Evolutionary conservation across 2,888 invertebrate species (phyloP).

Genomic region (Spialia ferax): DNA sequence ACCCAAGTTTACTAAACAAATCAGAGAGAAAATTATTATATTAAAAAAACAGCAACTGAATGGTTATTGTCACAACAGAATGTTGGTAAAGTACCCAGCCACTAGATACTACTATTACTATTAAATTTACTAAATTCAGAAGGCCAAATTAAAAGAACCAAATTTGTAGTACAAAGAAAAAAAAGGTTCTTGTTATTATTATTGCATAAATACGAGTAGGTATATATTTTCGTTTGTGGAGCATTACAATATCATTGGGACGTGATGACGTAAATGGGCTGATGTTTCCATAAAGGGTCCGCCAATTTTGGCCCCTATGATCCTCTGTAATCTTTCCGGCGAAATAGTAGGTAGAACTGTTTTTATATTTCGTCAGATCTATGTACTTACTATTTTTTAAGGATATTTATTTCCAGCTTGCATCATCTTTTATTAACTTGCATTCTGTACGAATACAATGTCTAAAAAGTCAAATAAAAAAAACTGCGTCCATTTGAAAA

Average conservation of each 20-base stretch:
- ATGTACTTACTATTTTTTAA: not conserved
- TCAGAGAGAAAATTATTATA: too few species aligned
- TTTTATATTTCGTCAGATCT: not conserved
- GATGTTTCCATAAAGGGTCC: slow-evolving; percentile 52
- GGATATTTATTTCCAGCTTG: not conserved
- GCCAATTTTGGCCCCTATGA: slow-evolving; percentile 51
- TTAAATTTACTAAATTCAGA: slow-evolving; percentile 1
- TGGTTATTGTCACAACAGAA: too few species aligned
- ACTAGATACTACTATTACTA: too few species aligned
- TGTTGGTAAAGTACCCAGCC: not conserved
- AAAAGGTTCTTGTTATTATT: slow-evolving; percentile 9
- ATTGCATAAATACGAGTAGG: slow-evolving; percentile 15
- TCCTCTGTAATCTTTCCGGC: slow-evolving; percentile 48
- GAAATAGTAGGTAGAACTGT: slow-evolving; percentile 5
- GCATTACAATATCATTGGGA: slow-evolving; percentile 49
- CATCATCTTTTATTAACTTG: too few species aligned
- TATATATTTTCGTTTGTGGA: slow-evolving; percentile 25
- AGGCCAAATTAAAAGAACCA: not conserved
- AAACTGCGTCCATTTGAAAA: too few species aligned
- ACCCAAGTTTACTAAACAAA: too few species aligned
- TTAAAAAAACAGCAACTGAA: too few species aligned
- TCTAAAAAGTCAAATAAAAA: too few species aligned
- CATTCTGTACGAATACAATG: not conserved
- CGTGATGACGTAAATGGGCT: slow-evolving; percentile 54
- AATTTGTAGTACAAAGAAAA: slow-evolving; percentile 10